Base-by-base conservation (phyloP, 2,797 vertebrate species). In the Meda fulgida region DNA sequence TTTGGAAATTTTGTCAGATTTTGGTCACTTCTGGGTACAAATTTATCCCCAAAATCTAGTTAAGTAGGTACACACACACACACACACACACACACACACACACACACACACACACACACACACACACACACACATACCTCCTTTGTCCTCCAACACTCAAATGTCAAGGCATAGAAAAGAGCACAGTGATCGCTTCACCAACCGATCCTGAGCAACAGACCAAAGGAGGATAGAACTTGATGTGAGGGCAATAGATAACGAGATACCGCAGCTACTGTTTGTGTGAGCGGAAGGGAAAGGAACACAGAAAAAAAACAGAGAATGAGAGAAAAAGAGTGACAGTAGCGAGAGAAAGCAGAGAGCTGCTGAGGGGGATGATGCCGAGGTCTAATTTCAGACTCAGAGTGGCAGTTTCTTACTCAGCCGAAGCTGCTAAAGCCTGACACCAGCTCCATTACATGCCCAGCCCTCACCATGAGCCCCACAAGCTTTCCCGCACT, bases 361-460 rank as follows among this genome's bases (percentile, higher is more conserved):
- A 66, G 66, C 36, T 81, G 88, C 72, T 43, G 80, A 84, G 58
- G 70, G 78, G 71, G 72, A 55, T 83, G 86, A 85, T 87, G 60
- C 82, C 4, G 14, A 84, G 84, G 72, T 89, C 82, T 81, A 83
- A 90, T 90, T 90, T 87, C 85, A 86, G 85, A 65, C 38, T 43
- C 16, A 3, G 77, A 81, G 80, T 84, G 84, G 86, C 82, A 86
- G 81, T 63, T 86, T 81, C 63, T 89, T 84, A 80, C 73, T 85
- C 83, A 81, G 85, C 78, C 63, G 19, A 82, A 85, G 46, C 29
- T 85, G 83, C 82, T 85, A 89, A 87, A 78, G 83, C 65, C 84
- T 88, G 89, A 87, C 87, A 82, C 83, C 81, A 67, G 69, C 84
- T 87, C 84, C 38, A 82, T 88, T 84, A 87, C 78, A 55, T 40